Percentiles rank a stretch among this genome's conserved stretches.
These are phyloP conservation scores for Scophthalmus maximus DNA, from an alignment of 2,113 vertebrate species.

Conservation along the genomic window DNA sequence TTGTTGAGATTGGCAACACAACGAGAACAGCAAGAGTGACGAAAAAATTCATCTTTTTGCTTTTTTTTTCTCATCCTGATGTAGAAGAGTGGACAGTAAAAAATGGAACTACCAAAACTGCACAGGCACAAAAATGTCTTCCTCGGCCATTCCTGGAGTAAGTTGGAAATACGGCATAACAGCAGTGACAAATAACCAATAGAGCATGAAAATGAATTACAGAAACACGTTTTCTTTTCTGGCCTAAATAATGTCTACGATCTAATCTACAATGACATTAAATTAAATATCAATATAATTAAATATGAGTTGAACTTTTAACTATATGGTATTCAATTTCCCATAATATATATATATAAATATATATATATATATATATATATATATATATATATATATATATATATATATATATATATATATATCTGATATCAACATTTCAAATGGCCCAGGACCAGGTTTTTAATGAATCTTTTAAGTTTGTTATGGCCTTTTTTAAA, in stretches of 20 bases:
- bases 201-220: neutral
- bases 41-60: too few species aligned
- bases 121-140: neutral
- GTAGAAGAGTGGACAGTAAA: conserved; percentile 1
- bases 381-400: too few species aligned
- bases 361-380: too few species aligned
- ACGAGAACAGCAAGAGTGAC: conserved; percentile 50
- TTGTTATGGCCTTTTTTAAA: conserved; percentile 3
- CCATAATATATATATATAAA: too few species aligned
- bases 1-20: conserved; percentile 64
- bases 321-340: neutral
- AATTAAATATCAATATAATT: too few species aligned
- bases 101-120: neutral
- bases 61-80: conserved; percentile 11
- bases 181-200: neutral
- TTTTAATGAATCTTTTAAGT: conserved; percentile 4
- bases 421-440: too few species aligned
- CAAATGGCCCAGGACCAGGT: too few species aligned
- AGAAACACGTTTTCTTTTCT: too few species aligned
- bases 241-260: neutral
- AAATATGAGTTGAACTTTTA: neutral
- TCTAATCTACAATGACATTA: neutral
- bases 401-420: too few species aligned
- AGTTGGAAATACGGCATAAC: conserved; percentile 8
- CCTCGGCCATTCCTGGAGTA: neutral